Conservation (phyloP, 2,888 invertebrate species). For the Rhagium mordax region DNA sequence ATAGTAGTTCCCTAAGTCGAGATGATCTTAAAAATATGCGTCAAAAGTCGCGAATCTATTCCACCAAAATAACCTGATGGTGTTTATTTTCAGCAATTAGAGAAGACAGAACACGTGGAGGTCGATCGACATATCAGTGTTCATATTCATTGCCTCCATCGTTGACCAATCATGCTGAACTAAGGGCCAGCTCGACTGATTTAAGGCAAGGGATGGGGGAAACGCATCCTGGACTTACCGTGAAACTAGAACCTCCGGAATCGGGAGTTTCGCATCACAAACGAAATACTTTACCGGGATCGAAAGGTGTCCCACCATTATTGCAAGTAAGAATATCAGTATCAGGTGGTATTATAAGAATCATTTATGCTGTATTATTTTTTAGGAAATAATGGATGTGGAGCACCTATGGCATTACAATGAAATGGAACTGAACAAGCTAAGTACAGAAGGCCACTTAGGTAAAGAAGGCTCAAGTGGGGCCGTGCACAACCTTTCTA, state of each 20-base stretch:
- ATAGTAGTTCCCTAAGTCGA: neutral
- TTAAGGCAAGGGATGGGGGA: slow-evolving; percentile 62
- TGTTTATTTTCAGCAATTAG: slow-evolving; percentile 81
- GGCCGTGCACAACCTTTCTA: slow-evolving; percentile 69
- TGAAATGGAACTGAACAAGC: slow-evolving; percentile 82
- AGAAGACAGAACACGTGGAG: slow-evolving; percentile 95
- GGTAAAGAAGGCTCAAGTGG: slow-evolving; percentile 67
- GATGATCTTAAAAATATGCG: too few relatives aligned
- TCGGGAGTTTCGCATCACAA: slow-evolving; percentile 65
- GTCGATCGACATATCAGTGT: slow-evolving; percentile 96
- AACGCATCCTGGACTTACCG: slow-evolving; percentile 65
- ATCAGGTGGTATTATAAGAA: neutral
- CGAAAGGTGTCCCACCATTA: slow-evolving; percentile 75
- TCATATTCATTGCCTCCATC: slow-evolving; percentile 89
- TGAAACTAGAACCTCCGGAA: slow-evolving; percentile 72
- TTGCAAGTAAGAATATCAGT: slow-evolving; percentile 74
- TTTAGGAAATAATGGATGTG: slow-evolving; percentile 95
- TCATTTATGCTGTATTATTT: slow-evolving; percentile 32
- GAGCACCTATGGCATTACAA: slow-evolving; percentile 97
- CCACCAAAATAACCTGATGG: too few relatives aligned
- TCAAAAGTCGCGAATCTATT: too few relatives aligned
- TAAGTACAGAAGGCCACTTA: slow-evolving; percentile 70
- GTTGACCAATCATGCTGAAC: slow-evolving; percentile 70
- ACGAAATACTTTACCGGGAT: slow-evolving; percentile 57
- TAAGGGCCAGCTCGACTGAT: slow-evolving; percentile 67